phyloP scores from a whole-genome alignment of 2,888 invertebrate species.

The Drosophila imparisetae region DNA sequence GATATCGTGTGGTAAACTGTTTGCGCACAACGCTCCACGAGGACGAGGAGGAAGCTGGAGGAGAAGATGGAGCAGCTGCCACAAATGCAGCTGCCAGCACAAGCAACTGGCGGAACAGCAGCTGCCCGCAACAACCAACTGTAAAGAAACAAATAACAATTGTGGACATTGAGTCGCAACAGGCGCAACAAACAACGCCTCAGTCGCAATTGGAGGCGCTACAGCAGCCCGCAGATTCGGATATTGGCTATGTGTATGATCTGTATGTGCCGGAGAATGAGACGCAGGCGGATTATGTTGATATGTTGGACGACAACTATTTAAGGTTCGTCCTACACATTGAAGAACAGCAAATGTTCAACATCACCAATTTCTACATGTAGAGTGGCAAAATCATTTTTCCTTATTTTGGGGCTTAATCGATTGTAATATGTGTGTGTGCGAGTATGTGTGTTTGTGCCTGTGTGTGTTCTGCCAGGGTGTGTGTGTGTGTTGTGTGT shows the following conservation, averaged over 20 bases:
- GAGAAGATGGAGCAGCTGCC: conserved; percentile 26
- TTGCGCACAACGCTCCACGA: conserved; percentile 84
- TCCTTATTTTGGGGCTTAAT: conserved; percentile 9
- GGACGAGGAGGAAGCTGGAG: conserved; percentile 16
- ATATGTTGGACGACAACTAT: conserved; percentile 83
- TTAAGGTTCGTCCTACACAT: conserved; percentile 84
- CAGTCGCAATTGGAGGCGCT: conserved; percentile 10
- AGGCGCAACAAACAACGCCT: conserved; percentile 12
- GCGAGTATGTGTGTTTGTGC: conserved; percentile 15
- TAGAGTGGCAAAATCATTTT: conserved; percentile 51
- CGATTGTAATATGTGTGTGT: conserved; percentile 24
- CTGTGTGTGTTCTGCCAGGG: conserved; percentile 3
- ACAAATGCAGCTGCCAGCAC: conserved; percentile 13
- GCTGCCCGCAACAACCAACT: conserved; percentile 7
- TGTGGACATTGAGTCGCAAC: conserved; percentile 86
- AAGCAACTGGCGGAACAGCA: conserved; percentile 33
- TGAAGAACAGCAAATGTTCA: conserved; percentile 83
- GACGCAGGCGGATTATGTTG: conserved; percentile 85
- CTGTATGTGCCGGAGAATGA: conserved; percentile 87
- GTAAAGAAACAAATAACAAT: conserved; percentile 84
- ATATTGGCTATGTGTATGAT: conserved; percentile 87
- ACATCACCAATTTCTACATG: conserved; percentile 82
- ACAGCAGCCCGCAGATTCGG: conserved; percentile 74
- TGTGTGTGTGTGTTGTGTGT: not conserved
- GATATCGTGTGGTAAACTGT: conserved; percentile 87